Evolutionary conservation across 2,888 invertebrate species (phyloP), one percentile per base, ranked within the genome.

Genomic region (Meandrusa payeni): DNA sequence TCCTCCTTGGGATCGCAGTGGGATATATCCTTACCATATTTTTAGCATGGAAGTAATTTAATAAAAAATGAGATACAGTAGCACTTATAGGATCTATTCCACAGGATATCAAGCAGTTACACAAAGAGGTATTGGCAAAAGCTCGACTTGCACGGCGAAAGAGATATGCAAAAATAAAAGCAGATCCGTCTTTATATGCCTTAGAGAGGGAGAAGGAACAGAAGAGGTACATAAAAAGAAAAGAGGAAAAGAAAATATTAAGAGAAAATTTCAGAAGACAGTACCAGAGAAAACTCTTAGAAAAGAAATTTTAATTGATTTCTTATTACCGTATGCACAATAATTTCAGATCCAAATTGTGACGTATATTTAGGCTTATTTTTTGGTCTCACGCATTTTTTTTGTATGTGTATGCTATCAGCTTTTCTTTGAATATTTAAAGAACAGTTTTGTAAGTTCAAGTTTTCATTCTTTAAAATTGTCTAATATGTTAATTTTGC

Each of bases 91-190:
- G 28, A 28, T 28, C 5, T 28, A 28, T 28, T 28, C 11, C 13
- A 28, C 22, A 22, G 22, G 22, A 22, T 22, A 22, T 22, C 22
- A 22, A 9, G 28, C 28, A 11, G 28, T 22, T n/a, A 22, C 22
- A 28, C 9, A n/a, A 26, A 26, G 11, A 26, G 9, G 26, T 10
- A 26, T 26, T 26, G 26, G 26, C 1, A 22, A 26, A 28, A 28
- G 28, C 28, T 13, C 28, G 13, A 28, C 28, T 28, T 28, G 28
- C 28, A 28, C 28, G 13, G 28, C 28, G 28, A 28, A 13, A 28
- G 5, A 28, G 28, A 28, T 13, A 12, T 28, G 28, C 28, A 28
- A 28, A 28, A 28, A 28, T 11, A 28, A 28, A 28, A 28, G 28
- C 28, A 2, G 28, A 28, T 28, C 28, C 28, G 28, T 1, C 28